phyloP scores from a whole-genome alignment of 2,888 invertebrate species.

The Cataglyphis altisquamis region DNA sequence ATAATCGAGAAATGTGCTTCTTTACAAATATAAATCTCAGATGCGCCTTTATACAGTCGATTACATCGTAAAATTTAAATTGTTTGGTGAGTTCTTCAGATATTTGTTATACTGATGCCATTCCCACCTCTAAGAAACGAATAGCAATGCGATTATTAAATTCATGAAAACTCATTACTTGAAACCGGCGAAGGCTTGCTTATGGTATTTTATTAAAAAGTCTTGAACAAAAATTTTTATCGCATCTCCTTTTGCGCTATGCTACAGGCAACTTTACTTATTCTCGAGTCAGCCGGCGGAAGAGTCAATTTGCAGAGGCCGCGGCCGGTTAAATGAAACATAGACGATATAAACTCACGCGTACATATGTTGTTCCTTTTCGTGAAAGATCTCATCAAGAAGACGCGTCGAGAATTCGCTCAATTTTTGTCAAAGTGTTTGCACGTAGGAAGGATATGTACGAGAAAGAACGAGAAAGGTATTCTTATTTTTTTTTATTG shows the following conservation, averaged over 20 bases:
- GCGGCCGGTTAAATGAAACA: conserved; percentile 47
- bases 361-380: conserved; percentile 28
- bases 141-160: conserved; percentile 53
- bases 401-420: conserved; percentile 36
- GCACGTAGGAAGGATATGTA: conserved; percentile 11
- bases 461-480: conserved; percentile 8
- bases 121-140: conserved; percentile 30
- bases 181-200: conserved; percentile 13
- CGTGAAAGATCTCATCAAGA: neutral
- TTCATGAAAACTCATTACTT: conserved; percentile 24
- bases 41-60: neutral
- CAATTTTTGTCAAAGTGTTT: conserved; percentile 34
- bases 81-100: conserved; percentile 8
- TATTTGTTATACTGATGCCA: conserved; percentile 35
- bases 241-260: conserved; percentile 6
- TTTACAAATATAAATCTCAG: conserved; percentile 13
- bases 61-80: conserved; percentile 42
- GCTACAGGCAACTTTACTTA: conserved; percentile 35
- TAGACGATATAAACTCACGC: conserved; percentile 41
- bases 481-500: neutral
- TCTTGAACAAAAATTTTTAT: conserved; percentile 44
- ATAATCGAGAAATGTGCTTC: neutral
- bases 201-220: conserved; percentile 52
- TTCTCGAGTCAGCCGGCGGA: conserved; percentile 35
- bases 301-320: conserved; percentile 49